These are phyloP conservation scores for Pungitius pungitius DNA, from an alignment of 2,113 vertebrate species.

Conservation along the genomic window DNA sequence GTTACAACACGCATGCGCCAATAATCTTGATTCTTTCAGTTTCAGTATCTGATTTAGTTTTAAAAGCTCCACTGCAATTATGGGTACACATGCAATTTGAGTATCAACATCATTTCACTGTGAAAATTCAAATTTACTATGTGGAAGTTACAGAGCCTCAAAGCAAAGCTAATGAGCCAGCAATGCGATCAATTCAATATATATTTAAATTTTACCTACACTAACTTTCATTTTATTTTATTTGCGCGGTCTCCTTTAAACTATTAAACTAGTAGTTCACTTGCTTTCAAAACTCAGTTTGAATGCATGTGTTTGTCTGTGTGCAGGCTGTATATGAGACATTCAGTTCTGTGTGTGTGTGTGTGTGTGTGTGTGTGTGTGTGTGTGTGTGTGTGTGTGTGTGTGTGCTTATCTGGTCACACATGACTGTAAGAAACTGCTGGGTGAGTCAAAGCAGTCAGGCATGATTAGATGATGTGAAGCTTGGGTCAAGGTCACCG, in stretches of 20 bases:
- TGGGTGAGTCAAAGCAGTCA: conserved; percentile 39
- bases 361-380: not conserved
- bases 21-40: conserved; percentile 2
- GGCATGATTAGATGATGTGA: conserved; percentile 55
- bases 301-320: not conserved
- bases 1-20: not conserved
- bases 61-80: conserved; percentile 3
- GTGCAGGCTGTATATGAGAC: not conserved
- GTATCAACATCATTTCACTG: not conserved
- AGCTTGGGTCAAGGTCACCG: conserved; percentile 67
- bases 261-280: too few species aligned
- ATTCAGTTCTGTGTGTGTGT: not conserved
- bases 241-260: not conserved
- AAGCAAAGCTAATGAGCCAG: conserved; percentile 1
- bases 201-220: not conserved
- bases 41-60: not conserved
- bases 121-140: conserved; percentile 11
- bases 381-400: not conserved
- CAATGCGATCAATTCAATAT: not conserved
- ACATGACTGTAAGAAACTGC: conserved; percentile 26
- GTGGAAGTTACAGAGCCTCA: not conserved
- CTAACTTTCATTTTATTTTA: not conserved
- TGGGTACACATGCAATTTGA: not conserved
- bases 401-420: conserved; percentile 9
- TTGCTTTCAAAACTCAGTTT: not conserved